Base-by-base conservation (phyloP, 2,797 vertebrate species). In the Apogon hyalosoma region DNA sequence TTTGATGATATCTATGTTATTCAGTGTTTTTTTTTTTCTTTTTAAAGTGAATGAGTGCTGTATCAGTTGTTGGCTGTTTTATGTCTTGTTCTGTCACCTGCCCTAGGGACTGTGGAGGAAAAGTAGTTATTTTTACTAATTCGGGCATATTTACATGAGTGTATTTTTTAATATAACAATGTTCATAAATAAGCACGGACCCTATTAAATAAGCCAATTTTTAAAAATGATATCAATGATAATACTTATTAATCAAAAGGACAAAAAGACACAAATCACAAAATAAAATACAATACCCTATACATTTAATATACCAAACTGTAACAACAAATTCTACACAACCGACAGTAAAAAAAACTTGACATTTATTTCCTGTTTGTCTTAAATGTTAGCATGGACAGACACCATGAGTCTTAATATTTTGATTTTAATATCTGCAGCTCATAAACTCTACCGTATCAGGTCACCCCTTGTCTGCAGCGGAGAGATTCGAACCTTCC, bases 381-480 rank as follows among this genome's bases (percentile, higher is more conserved):
- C 19, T 21, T 21, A 21, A 21, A 21, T 21, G 3, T 21, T 12
- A 42, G 12, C 40, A 42, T n/a, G 13, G 21, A 48, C 46, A 47
- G 45, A 47, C 19, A 59, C 51, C 45, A 21, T 7, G 57, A 24
- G 18, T 19, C 38, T 12, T 63, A 41, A 60, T 68, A 10, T 50
- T 59, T 56, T 73, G 5, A 47, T 33, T 49, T 63, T 9, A 49
- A 41, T 36, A 21, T 63, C 41, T 66, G 28, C 46, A 50, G 64
- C 38, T 66, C 63, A 58, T 66, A 42, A 57, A 47, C 43, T 69
- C 49, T 41, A 48, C 73, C 62, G 70, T 36, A 54, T 73, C 55
- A 67, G 9, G 11, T 55, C 57, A 76, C 71, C 78, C 65, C 56
- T 58, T 64, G 21, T 72, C 55, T 63, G 69, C 24, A 57, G 51